These are phyloP conservation scores for Sorex fumeus DNA, from an alignment of 2,113 vertebrate genomes.

Conservation along the genomic window DNA sequence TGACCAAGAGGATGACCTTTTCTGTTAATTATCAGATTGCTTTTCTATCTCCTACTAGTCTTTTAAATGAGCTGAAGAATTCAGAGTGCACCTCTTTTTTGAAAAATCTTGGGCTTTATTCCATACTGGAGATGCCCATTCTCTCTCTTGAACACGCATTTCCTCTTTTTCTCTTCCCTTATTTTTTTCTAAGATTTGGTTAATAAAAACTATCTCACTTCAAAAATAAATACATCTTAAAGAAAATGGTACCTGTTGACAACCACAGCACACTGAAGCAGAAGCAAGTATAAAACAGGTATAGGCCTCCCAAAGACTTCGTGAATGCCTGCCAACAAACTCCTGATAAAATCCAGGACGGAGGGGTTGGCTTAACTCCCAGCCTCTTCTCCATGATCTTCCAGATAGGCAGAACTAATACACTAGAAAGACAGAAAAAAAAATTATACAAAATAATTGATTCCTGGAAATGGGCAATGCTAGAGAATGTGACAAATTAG, in stretches of 20 bases:
- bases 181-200: background rate
- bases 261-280: constrained; percentile 87
- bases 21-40: constrained; percentile 35
- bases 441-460: constrained; percentile 64
- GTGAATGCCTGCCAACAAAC: constrained; percentile 77
- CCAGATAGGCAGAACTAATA: constrained; percentile 77
- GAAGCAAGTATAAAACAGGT: constrained; percentile 85
- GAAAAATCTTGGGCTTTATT: too few species aligned
- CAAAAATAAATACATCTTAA: constrained; percentile 20
- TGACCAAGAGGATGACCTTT: constrained; percentile 8
- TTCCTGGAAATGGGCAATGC: constrained; percentile 41
- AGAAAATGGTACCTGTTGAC: constrained; percentile 87
- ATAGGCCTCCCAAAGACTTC: constrained; percentile 80
- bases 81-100: background rate
- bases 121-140: too few species aligned
- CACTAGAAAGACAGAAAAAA: constrained; percentile 82
- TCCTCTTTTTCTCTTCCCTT: background rate
- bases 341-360: constrained; percentile 70
- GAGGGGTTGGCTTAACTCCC: constrained; percentile 84
- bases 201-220: too few species aligned
- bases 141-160: background rate
- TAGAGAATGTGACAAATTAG: constrained; percentile 63
- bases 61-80: constrained; percentile 46
- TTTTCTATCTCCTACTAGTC: background rate
- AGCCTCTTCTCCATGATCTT: constrained; percentile 91